Evolutionary conservation across 2,113 vertebrate genomes (phyloP).

Genomic region (Hyperopisus bebe): DNA sequence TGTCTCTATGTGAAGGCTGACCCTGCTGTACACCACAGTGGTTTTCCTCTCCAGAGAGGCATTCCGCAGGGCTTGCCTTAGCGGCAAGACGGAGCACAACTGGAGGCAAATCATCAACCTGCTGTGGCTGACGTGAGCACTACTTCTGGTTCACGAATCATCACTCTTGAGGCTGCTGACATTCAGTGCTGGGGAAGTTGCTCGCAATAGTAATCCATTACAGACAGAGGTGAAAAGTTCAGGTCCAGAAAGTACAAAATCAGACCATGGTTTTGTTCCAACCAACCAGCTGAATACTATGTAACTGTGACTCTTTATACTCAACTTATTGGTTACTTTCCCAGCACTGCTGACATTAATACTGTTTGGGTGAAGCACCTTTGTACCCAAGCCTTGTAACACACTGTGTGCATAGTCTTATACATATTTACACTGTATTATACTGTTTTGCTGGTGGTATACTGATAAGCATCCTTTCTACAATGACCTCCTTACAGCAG

Average conservation of each 20-base stretch:
- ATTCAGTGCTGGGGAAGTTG: not conserved
- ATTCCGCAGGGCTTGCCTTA: slow-evolving; percentile 89
- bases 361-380: not conserved
- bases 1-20: slow-evolving; percentile 64
- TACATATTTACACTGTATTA: not conserved
- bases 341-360: not conserved
- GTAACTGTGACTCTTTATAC: too few species aligned
- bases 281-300: too few species aligned
- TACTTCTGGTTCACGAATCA: not conserved
- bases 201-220: too few species aligned
- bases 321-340: too few species aligned
- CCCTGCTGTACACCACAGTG: slow-evolving; percentile 81
- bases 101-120: slow-evolving; percentile 88
- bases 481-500: not conserved
- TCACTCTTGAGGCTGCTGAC: not conserved
- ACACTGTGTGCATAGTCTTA: not conserved
- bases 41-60: slow-evolving; percentile 91
- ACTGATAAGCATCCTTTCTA: not conserved
- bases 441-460: not conserved
- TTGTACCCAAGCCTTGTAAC: not conserved
- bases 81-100: slow-evolving; percentile 66
- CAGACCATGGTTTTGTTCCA: too few species aligned
- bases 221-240: too few species aligned
- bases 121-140: slow-evolving; percentile 85
- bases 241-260: too few species aligned